These are phyloP conservation scores for Lithosia quadra DNA, from an alignment of 2,888 invertebrate species.

Conservation along the genomic window DNA sequence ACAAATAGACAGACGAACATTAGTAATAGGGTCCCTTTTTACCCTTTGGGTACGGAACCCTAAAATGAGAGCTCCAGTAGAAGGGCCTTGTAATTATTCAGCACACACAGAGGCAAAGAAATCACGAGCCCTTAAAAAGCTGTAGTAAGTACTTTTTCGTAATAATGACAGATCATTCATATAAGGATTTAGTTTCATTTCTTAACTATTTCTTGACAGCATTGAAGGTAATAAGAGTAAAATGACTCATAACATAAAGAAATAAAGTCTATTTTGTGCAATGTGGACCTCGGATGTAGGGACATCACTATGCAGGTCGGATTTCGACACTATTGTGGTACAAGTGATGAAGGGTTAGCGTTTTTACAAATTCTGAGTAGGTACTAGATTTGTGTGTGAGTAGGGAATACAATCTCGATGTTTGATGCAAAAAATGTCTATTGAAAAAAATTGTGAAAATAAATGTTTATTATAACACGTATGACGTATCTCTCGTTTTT, in stretches of 20 bases:
- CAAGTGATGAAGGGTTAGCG: constrained; percentile 28
- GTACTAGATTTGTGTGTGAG: neutral
- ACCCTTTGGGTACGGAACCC: too few species aligned
- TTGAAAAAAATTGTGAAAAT: too few species aligned
- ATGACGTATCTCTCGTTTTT: too few species aligned
- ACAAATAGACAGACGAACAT: too few species aligned
- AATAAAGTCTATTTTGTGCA: constrained; percentile 45
- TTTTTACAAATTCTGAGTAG: constrained; percentile 5
- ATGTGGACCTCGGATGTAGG: constrained; percentile 43
- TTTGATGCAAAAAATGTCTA: too few species aligned
- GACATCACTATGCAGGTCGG: constrained; percentile 60
- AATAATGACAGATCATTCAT: neutral
- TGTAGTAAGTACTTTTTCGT: neutral
- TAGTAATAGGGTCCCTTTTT: too few species aligned
- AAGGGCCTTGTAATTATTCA: too few species aligned
- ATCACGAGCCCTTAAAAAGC: neutral
- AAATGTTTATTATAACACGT: too few species aligned
- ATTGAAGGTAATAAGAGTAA: neutral
- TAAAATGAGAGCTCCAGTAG: too few species aligned
- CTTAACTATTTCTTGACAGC: neutral
- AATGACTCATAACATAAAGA: constrained; percentile 29
- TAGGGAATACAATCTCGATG: too few species aligned
- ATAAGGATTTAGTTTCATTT: neutral
- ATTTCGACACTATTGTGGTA: constrained; percentile 52
- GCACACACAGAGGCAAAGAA: too few species aligned